Conservation (phyloP, 2,888 invertebrate genomes). For the Carcina quercana region DNA sequence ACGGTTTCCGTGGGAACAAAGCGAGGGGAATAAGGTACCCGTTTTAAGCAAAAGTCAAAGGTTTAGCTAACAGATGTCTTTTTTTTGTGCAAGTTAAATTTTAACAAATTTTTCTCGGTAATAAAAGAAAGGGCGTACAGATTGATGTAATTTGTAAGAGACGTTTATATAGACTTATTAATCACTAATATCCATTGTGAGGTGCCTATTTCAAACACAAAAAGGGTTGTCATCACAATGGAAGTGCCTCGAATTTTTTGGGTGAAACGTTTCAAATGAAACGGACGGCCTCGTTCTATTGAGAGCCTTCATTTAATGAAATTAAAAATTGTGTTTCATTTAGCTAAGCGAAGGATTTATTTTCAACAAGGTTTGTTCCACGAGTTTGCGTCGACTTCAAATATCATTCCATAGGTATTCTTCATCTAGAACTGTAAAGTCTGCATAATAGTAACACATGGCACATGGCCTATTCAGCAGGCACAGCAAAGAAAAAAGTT, state of each 20-base stretch:
- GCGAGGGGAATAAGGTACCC: conserved; percentile 1
- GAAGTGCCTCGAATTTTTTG: not conserved
- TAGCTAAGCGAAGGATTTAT: no score
- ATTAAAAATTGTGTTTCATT: no score
- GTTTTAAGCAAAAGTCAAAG: conserved; percentile 6
- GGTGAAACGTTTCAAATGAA: not conserved
- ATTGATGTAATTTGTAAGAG: conserved; percentile 19
- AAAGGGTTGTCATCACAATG: not conserved
- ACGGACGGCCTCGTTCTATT: no score
- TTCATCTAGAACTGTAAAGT: no score
- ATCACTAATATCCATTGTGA: conserved; percentile 21
- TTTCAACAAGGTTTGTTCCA: no score
- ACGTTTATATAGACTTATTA: conserved; percentile 23
- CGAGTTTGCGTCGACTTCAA: no score
- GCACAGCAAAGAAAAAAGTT: no score
- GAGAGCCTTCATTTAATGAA: no score
- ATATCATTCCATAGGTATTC: no score
- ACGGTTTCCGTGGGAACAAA: not conserved
- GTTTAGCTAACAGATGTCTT: conserved; percentile 4
- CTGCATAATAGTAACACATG: no score
- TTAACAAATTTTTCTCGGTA: conserved; percentile 6
- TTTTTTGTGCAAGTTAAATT: no score
- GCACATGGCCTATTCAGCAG: no score
- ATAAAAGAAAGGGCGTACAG: conserved; percentile 14
- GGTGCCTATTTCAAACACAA: not conserved